A percentile compares a stretch with the other conserved stretches of the same genome.
These are phyloP conservation scores for Holothuria glaberrima DNA, from an alignment of 35 echinoderm and acorn worm genomes.

Conservation along the genomic window DNA sequence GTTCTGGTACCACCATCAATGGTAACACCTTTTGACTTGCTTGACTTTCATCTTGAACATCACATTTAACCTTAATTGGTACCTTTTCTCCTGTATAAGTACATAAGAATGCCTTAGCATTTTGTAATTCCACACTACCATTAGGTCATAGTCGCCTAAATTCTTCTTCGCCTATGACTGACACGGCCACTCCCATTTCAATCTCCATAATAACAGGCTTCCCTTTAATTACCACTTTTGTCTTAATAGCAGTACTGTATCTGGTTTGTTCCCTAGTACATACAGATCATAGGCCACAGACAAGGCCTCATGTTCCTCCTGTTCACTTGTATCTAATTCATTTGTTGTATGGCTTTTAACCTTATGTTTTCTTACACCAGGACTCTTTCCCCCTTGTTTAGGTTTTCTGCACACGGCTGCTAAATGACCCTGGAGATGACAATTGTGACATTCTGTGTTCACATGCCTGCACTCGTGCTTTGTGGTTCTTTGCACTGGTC, in stretches of 20 bases:
- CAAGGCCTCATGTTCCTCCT: neutral
- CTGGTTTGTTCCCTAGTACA: too few relatives aligned
- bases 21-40: neutral
- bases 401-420: neutral
- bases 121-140: too few relatives aligned
- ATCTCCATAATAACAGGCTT: conserved; percentile 8
- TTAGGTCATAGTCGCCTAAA: neutral
- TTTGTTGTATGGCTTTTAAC: neutral
- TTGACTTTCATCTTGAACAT: conserved; percentile 25
- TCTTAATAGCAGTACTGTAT: neutral
- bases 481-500: conserved; percentile 6
- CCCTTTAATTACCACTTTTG: neutral
- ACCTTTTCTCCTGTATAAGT: conserved; percentile 51
- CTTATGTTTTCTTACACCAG: neutral
- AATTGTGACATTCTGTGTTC: conserved; percentile 21
- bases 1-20: neutral
- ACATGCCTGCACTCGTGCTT: neutral
- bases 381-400: neutral
- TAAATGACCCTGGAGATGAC: neutral
- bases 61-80: conserved; percentile 26
- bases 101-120: neutral
- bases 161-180: neutral
- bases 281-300: neutral
- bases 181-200: neutral
- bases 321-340: neutral